Percentiles rank a stretch among this genome's conserved stretches.
Evolutionary conservation across 2,113 vertebrate species (phyloP).

Genomic region (Laticauda colubrina): DNA sequence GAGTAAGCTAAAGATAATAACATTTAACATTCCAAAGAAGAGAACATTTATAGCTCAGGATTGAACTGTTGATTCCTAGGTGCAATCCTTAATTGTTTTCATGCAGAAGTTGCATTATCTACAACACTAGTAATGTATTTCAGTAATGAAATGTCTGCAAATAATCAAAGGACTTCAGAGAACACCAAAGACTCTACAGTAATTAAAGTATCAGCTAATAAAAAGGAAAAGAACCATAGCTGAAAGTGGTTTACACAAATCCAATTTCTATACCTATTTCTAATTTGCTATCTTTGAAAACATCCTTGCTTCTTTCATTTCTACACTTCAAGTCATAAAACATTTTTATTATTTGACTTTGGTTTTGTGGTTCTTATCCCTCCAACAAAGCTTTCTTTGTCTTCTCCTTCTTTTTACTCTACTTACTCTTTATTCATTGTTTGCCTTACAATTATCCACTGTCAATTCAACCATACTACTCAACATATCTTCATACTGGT

Average conservation of each 20-base stretch:
- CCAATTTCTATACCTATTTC: background rate
- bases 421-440: background rate
- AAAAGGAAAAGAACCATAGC: background rate
- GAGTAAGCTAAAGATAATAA: background rate
- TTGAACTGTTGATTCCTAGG: background rate
- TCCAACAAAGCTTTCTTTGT: background rate
- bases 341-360: background rate
- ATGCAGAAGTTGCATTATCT: background rate
- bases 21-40: background rate
- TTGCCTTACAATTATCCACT: background rate
- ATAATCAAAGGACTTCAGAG: background rate
- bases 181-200: background rate
- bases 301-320: background rate
- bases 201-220: background rate
- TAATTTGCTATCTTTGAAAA: background rate
- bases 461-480: background rate
- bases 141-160: background rate
- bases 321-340: background rate
- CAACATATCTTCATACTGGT: background rate
- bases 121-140: background rate
- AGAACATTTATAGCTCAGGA: background rate
- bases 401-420: background rate
- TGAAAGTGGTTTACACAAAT: background rate
- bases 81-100: background rate
- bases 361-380: background rate